These are phyloP conservation scores for Drosophila putrida DNA, from an alignment of 2,888 invertebrate genomes.

Conservation along the genomic window DNA sequence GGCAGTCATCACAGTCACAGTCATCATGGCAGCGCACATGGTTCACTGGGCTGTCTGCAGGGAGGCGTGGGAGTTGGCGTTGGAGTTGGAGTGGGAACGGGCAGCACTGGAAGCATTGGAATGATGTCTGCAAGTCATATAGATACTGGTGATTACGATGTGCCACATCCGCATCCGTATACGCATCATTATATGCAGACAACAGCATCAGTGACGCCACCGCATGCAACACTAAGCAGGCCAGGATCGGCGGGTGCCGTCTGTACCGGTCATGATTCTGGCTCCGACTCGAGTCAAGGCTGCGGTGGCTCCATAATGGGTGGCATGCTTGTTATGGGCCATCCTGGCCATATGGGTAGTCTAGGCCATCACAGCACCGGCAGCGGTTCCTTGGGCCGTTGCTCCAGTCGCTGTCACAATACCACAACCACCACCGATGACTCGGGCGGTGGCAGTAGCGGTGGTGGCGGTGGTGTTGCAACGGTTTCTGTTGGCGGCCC, in stretches of 20 bases:
- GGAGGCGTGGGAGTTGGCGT: constrained; percentile 72
- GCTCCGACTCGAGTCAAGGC: constrained; percentile 85
- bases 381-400: constrained; percentile 84
- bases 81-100: constrained; percentile 64
- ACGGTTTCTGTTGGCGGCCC: constrained; percentile 57
- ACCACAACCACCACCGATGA: constrained; percentile 83
- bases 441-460: constrained; percentile 84
- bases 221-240: constrained; percentile 84
- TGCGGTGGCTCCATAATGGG: constrained; percentile 84
- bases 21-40: constrained; percentile 81
- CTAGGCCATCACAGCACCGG: constrained; percentile 82
- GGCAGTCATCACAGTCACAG: constrained; percentile 80
- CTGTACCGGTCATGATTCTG: constrained; percentile 85
- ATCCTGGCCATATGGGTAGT: constrained; percentile 77
- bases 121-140: constrained; percentile 84
- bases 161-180: constrained; percentile 86
- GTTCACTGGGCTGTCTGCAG: constrained; percentile 82
- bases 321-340: constrained; percentile 77
- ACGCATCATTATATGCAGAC: constrained; percentile 86
- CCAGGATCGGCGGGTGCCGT: constrained; percentile 85
- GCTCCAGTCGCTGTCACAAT: constrained; percentile 84
- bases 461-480: constrained; percentile 66
- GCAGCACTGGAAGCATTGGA: constrained; percentile 82
- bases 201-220: constrained; percentile 84
- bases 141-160: constrained; percentile 86